These are phyloP conservation scores for Ophion obscuratus DNA, from an alignment of 2,888 invertebrate genomes.

Conservation along the genomic window DNA sequence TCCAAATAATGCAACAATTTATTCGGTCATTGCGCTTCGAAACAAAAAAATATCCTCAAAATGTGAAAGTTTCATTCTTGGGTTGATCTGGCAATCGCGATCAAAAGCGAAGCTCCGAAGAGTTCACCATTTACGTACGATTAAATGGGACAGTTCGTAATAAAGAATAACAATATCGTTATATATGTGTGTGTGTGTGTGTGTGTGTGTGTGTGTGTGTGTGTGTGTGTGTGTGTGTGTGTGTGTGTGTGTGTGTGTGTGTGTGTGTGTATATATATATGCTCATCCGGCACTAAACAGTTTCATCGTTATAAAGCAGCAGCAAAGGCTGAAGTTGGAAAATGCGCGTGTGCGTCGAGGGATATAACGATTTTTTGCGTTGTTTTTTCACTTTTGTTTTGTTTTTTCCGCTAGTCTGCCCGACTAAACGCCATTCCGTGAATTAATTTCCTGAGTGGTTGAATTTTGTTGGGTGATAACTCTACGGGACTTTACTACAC, in stretches of 20 bases:
- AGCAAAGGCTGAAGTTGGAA: constrained; percentile 15
- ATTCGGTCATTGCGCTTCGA: background rate
- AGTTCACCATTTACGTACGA: constrained; percentile 46
- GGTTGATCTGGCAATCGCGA: background rate
- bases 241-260: too few relatives aligned
- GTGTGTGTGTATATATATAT: too few relatives aligned
- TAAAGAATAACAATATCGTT: constrained; percentile 57
- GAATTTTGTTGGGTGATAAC: constrained; percentile 67
- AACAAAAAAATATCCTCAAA: background rate
- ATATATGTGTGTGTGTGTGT: background rate
- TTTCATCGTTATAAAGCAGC: constrained; percentile 15
- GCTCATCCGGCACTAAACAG: constrained; percentile 33
- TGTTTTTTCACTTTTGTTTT: constrained; percentile 17
- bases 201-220: too few relatives aligned
- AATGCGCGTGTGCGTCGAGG: background rate
- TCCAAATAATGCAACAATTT: too few relatives aligned
- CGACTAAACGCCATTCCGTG: constrained; percentile 63
- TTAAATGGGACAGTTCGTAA: constrained; percentile 48
- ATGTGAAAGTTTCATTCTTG: background rate
- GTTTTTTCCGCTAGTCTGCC: constrained; percentile 8
- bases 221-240: too few relatives aligned
- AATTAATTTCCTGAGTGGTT: constrained; percentile 68
- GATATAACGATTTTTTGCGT: constrained; percentile 10
- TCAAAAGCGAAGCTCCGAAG: constrained; percentile 11
- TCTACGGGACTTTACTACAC: constrained; percentile 63